Base-by-base conservation (phyloP, 2,113 vertebrate genomes). In the Spheniscus mendiculus region DNA sequence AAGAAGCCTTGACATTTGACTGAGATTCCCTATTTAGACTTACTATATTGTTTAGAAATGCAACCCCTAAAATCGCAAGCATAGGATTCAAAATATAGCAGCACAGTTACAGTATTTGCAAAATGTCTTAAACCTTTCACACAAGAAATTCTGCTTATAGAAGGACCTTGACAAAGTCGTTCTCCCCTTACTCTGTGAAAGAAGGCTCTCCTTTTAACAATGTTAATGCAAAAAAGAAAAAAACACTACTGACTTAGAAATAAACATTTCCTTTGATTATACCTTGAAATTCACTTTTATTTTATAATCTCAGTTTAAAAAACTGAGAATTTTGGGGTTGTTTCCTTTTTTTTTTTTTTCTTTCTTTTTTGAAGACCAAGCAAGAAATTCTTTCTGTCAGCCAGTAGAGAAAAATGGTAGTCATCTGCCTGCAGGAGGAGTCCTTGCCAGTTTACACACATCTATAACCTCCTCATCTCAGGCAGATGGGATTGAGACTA, bases 1-100 rank as follows among this genome's bases (percentile, higher is more conserved):
- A 98, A 97, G 85, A 93, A 62, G 38, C 13, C 87, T 95, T 95
- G 83, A 96, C 95, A 92, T 97, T 97, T 97, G 95, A 93, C 89
- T 87, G 83, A 96, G 87, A 63, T 44, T 83, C 83, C 89, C 80
- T 96, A 69, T 36, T 89, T 97, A 90, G 78, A 91, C 47, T 90
- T 81, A 89, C 23, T 91, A 62, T 77, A 83, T 67, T 95, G 87
- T 81, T 96, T 83, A 84, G 86, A 94, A 92, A 96, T 52, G 91
- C 45, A 86, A 72, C 22, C 85, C 61, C 90, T 93, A 77, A 80
- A 97, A 93, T 76, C 27, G 36, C 40, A 91, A 93, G 67, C 59
- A 78, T 63, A 69, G 87, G 86, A 72, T 56, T 94, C 65, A 96
- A 92, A 95, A 90, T 38, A 78, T 16, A 88, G 93, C 91, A 94